A percentile compares a stretch with the other conserved stretches of the same genome.
phyloP scores from a whole-genome alignment of 2,113 vertebrate genomes.

The Argyrosomus japonicus region DNA sequence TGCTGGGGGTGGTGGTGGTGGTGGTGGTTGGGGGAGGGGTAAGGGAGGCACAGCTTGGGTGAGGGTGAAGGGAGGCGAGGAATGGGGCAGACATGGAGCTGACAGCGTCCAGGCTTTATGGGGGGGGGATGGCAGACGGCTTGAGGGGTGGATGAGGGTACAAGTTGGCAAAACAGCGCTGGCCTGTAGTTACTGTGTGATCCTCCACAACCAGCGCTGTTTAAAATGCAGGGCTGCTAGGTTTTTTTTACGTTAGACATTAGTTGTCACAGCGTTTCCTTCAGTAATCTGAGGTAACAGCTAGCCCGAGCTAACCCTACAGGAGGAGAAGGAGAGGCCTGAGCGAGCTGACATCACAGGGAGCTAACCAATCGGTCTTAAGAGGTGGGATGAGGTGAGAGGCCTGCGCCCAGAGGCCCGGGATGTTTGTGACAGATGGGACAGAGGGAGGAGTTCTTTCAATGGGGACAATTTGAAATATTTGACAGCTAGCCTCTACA shows the following conservation, averaged over 20 bases:
- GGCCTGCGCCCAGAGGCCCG: constrained; percentile 28
- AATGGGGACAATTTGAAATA: constrained; percentile 20
- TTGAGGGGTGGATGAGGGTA: not conserved
- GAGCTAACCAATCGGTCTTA: constrained; percentile 14
- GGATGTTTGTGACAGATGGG: constrained; percentile 65
- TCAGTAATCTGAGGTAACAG: not conserved
- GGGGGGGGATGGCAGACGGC: constrained; percentile 12
- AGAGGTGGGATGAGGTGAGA: constrained; percentile 48
- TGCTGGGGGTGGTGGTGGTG: constrained; percentile 54
- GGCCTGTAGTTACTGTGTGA: not conserved
- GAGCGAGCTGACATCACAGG: constrained; percentile 20
- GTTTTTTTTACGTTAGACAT: no score
- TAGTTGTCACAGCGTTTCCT: no score
- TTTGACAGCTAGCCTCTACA: constrained; percentile 26
- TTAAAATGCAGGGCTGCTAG: no score
- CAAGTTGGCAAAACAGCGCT: constrained; percentile 25
- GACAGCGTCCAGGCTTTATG: constrained; percentile 39
- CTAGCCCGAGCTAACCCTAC: not conserved
- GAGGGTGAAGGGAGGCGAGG: constrained; percentile 41
- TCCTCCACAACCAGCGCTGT: not conserved
- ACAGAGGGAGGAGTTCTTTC: constrained; percentile 22
- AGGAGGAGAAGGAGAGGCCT: not conserved
- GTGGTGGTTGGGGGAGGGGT: constrained; percentile 26
- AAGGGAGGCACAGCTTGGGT: constrained; percentile 46
- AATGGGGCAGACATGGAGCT: constrained; percentile 48